Base-by-base conservation (phyloP, 2,888 invertebrate species). In the Neoaliturus tenellus region DNA sequence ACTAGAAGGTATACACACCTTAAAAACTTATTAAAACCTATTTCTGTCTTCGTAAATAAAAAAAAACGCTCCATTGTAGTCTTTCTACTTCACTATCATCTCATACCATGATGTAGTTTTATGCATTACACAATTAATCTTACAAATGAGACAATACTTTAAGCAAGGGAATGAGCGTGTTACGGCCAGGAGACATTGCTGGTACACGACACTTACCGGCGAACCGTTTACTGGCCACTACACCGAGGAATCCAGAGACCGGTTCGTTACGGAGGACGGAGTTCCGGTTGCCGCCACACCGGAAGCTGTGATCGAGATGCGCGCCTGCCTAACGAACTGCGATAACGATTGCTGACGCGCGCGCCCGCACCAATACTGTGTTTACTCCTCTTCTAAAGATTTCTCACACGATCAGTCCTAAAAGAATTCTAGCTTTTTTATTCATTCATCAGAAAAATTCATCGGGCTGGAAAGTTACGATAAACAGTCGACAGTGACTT, bases 241-340 rank as follows among this genome's bases (percentile, higher is more conserved):
- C 39, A 39, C 6, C 1, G 35, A n/a, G 6, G 67, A 67, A 39
- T 69, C 39, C 69, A 39, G 39, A 69, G 69, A 23, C 69, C 67
- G 5, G 39, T 69, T 69, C 69, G 35, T 35, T 39, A 69, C 69
- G 31, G 23, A 67, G 14, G 69, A 69, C 6, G 62, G 14, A 69
- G 69, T 69, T 69, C 69, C 69, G 69, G 69, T 69, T 35, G 39
- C 39, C 39, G 39, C 69, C 69, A 33, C 67, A 69, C 69, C 69
- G 69, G 69, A 69, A 69, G 35, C 39, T 1, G 69, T 69, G 69
- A 69, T 69, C 35, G 33, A 2, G 69, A 69, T 39, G 35, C 69
- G 35, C 20, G 33, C 35, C 31, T 69, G 69, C 39, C 39, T 69
- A 69, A 69, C 69, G 69, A 69, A 69, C 69, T 69, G 69, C 2